phyloP scores from a whole-genome alignment of 2,113 vertebrate species.

The Verasper variegatus region DNA sequence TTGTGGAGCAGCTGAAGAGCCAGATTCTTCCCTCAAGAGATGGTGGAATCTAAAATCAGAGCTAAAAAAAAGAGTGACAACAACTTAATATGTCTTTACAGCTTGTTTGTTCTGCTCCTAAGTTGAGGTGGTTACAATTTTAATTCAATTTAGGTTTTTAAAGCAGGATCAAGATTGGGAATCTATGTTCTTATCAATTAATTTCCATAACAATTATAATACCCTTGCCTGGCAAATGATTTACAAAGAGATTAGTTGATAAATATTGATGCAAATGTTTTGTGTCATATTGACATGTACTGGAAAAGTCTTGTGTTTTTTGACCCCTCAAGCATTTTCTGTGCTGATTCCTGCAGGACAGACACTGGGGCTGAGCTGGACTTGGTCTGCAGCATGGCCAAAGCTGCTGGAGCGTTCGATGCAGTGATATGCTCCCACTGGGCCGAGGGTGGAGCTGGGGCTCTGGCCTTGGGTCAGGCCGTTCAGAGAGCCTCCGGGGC shows the following conservation, averaged over 20 bases:
- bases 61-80: no score
- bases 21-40: no score
- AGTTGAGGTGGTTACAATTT: not conserved
- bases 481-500: slow-evolving; percentile 89
- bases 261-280: not conserved
- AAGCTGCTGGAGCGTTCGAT: slow-evolving; percentile 91
- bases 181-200: no score
- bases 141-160: not conserved
- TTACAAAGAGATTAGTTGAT: not conserved
- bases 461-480: slow-evolving; percentile 86
- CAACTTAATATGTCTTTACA: no score
- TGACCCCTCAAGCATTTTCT: not conserved
- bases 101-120: not conserved
- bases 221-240: not conserved
- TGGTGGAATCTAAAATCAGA: no score
- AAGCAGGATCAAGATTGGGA: not conserved
- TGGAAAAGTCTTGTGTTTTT: not conserved
- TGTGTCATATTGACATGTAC: no score
- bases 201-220: no score
- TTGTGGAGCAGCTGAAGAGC: no score
- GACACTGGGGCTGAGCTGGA: slow-evolving; percentile 91
- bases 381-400: slow-evolving; percentile 87
- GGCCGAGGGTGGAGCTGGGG: slow-evolving; percentile 94
- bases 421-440: slow-evolving; percentile 93
- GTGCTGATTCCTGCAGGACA: slow-evolving; percentile 80